Percentiles rank a stretch among this genome's conserved stretches.
phyloP scores from a whole-genome alignment of 2,888 invertebrate species.

The Xestia xanthographa region DNA sequence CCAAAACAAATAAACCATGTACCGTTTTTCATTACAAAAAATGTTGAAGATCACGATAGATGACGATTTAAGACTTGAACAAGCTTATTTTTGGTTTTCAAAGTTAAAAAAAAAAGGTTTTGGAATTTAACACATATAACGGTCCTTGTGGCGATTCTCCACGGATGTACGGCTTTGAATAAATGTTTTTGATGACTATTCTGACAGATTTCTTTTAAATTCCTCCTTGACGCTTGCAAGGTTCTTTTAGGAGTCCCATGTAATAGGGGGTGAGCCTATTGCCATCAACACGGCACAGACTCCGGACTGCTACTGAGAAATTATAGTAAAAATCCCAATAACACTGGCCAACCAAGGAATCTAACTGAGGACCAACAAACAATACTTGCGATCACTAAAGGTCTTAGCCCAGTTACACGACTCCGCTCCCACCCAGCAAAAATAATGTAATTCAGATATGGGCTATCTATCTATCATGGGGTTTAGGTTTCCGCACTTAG shows the following conservation, averaged over 20 bases:
- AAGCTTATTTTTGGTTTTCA: too few relatives aligned
- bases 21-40: too few relatives aligned
- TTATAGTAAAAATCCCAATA: not conserved
- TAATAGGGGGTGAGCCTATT: not conserved
- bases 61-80: too few relatives aligned
- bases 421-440: too few relatives aligned
- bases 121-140: too few relatives aligned
- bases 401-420: too few relatives aligned
- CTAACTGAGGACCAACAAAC: not conserved
- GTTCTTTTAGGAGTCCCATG: not conserved
- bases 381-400: not conserved
- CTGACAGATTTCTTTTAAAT: not conserved
- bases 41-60: too few relatives aligned
- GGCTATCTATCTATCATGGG: too few relatives aligned
- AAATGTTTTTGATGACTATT: not conserved
- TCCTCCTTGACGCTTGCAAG: not conserved
- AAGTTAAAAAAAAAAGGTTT: too few relatives aligned
- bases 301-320: not conserved
- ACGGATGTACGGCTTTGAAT: not conserved
- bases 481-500: too few relatives aligned
- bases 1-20: too few relatives aligned
- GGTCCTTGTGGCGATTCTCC: not conserved
- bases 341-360: not conserved
- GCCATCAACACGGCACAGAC: not conserved
- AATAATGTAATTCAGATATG: too few relatives aligned